Evolutionary conservation across 2,888 invertebrate genomes (phyloP), one percentile per base, ranked within the genome.

Genomic region (Andrena flavipes): DNA sequence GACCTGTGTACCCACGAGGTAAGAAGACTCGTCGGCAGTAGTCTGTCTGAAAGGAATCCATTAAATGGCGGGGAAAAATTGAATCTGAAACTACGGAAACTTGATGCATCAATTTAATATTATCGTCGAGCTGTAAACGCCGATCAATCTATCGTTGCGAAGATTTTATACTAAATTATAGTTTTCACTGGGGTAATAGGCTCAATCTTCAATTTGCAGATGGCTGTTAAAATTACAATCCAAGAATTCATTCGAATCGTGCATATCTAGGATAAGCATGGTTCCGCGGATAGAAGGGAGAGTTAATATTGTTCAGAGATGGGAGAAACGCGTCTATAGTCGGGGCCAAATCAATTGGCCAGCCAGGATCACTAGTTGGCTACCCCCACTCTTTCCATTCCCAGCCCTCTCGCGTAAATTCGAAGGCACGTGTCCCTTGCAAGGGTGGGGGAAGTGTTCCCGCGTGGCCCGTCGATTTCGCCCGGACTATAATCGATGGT

Each of bases 231-330:
- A 51, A 51, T 51, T 20, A 7, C 20, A 51, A 23, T 33, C 16
- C 29, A 16, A 30, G 51, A 48, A 54, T 49, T 56, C 72, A 26
- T 71, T 64, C 62, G 62, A 70, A 62, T 76, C 71, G 62, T 62
- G 64, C 42, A 56, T 74, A 67, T 65, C 65, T 51, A 51, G 60
- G 13, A 65, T 48, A 62, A 62, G 30, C 16, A 10, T 51, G 59
- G 35, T 16, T 4, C 33, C 16, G 29, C 3, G 20, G 23, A 13
- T 26, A 60, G n/a, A 60, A 16, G 6, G 16, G 8, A 23, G 20
- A 7, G 13, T 10, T n/a, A 33, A 29, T 26, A 48, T 26, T n/a
- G 64, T 30, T 16, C 13, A 8, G 2, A n/a, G 2, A 23, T n/a
- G 10, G 2, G 26, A 48, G n/a, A 60, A 1, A 29, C 1, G 59